Evolutionary conservation across 2,113 vertebrate genomes (phyloP), one percentile per base, ranked within the genome.

Genomic region (Sceloporus undulatus): DNA sequence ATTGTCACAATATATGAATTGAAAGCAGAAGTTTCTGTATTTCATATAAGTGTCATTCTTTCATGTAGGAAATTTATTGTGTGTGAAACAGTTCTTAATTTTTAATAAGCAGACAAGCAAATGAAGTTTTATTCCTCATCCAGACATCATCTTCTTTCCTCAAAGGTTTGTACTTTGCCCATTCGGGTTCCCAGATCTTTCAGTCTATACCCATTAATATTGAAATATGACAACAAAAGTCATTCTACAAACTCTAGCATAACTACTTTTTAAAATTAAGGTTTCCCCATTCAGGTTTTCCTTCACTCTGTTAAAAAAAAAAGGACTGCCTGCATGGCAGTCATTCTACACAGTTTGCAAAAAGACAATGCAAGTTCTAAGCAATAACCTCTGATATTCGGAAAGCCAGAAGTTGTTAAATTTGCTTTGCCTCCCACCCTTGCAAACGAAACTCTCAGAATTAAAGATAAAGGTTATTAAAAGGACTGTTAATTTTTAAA

Each of bases 381-480:
- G 66, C 80, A 38, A 90, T 82, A 92, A 65, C 79, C 34, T 2
- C 0, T 75, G 82, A 34, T 0, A 68, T 87, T 88, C 34, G 82
- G 82, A 89, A 59, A 87, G 8, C 75, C 89, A 87, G 59, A 80
- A 91, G 89, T 56, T 82, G n/a, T 82, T 90, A 85, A 27, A 88
- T 84, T 77, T 77, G 73, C 56, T 85, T 14, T 83, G n/a, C 54
- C 52, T 62, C 59, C 59, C 13, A 62, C 77, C 48, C 0, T 85
- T 91, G 91, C 82, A 88, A 52, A 84, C 86, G 86, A 62, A 13
- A 27, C 34, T 82, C 40, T 29, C 18, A 10, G 92, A 94, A 93
- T 90, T 87, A 90, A 90, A 93, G 42, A 90, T 48, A 62, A 84
- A 90, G 34, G 82, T 92, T 95, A 91, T 83, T 83, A 87, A 80